Conservation (phyloP, 30 jellyfish, hydroid and myxozoan species). For the Turritopsis dohrnii region DNA sequence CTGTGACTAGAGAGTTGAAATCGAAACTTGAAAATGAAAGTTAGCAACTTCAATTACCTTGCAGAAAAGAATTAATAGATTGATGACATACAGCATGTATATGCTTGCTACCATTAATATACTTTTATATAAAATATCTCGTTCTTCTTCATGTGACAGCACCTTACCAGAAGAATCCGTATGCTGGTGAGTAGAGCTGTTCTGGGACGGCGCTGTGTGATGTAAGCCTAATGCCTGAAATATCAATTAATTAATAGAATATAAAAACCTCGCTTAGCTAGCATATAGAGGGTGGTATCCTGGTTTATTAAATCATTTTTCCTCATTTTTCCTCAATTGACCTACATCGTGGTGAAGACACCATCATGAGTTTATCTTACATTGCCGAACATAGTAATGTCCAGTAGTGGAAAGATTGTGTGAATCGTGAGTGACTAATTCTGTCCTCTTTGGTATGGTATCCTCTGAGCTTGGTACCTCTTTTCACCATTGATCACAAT, state of each 20-base stretch:
- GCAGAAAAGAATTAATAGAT: constrained; percentile 45
- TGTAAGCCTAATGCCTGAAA: not conserved
- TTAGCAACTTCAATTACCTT: constrained; percentile 30
- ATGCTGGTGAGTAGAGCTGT: not conserved
- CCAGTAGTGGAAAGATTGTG: too few relatives aligned
- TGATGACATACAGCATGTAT: constrained; percentile 49
- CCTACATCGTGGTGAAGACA: too few relatives aligned
- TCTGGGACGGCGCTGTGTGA: not conserved
- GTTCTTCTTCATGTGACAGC: not conserved
- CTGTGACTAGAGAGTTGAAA: not conserved
- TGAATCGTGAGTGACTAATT: too few relatives aligned
- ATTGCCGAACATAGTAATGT: too few relatives aligned
- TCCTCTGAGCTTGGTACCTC: too few relatives aligned
- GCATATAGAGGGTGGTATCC: too few relatives aligned
- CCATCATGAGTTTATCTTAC: too few relatives aligned
- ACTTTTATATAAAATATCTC: constrained; percentile 46
- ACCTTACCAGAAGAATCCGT: not conserved
- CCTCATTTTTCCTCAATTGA: too few relatives aligned
- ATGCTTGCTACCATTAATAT: constrained; percentile 62
- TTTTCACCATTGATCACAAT: not conserved
- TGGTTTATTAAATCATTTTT: too few relatives aligned
- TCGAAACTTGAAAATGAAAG: not conserved
- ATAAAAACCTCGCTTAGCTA: not conserved
- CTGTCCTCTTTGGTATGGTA: too few relatives aligned
- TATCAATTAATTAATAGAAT: not conserved